phyloP scores from a whole-genome alignment of 2,797 vertebrate genomes.

The Nannoperca australis region DNA sequence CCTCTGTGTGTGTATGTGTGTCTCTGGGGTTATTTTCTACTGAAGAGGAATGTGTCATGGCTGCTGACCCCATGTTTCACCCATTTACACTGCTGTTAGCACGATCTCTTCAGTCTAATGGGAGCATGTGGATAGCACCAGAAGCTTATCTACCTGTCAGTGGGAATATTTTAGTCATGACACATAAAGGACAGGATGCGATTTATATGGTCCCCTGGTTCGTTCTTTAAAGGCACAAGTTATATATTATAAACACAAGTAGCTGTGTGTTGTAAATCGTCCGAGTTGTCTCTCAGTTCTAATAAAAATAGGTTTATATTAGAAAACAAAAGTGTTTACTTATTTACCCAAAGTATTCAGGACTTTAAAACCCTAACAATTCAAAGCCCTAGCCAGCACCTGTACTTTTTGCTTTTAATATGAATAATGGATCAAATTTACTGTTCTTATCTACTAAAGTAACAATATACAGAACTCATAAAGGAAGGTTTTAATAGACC shows the following conservation, averaged over 20 bases:
- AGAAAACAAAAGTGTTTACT: not conserved
- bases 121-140: not conserved
- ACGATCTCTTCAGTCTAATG: constrained; percentile 23
- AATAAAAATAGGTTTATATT: constrained; percentile 8
- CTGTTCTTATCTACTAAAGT: not conserved
- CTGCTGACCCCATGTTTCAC: constrained; percentile 66
- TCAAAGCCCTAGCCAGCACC: not conserved
- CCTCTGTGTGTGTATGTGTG: constrained; percentile 39
- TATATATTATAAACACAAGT: not conserved
- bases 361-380: constrained; percentile 1
- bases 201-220: not conserved
- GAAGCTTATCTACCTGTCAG: constrained; percentile 16
- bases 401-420: constrained; percentile 1
- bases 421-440: not conserved
- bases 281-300: not conserved
- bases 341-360: not conserved
- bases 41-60: constrained; percentile 70
- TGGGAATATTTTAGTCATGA: constrained; percentile 2
- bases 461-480: constrained; percentile 14
- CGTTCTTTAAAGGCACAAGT: constrained; percentile 1
- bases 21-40: constrained; percentile 66
- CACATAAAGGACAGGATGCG: not conserved
- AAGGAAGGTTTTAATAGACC: constrained; percentile 21
- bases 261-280: not conserved
- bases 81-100: constrained; percentile 58